Evolutionary conservation across 1,140 invertebrate species (phyloP), one percentile per base, ranked within the genome.

Genomic region (Diorhabda carinulata): DNA sequence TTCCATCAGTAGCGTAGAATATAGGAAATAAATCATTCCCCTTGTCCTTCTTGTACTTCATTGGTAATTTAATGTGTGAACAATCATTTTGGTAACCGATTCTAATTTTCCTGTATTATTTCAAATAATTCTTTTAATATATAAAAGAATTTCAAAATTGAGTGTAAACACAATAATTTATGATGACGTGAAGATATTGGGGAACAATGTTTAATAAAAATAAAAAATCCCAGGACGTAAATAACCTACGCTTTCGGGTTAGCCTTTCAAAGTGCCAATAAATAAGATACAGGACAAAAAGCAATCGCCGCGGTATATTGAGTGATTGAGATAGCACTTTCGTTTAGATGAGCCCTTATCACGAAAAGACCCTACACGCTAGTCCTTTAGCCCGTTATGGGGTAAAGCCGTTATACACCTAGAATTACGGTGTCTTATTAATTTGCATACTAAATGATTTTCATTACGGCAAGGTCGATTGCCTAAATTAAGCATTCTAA

Each of bases 321-420:
- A 52, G 47, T 52, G 47, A 52, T 52, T 52, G 47, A 52, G 47
- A 52, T 52, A 52, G 47, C 47, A 52, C 47, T 52, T 52, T 52
- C 2, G 47, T 52, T 52, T n/a, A 4, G 47, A 52, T 52, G 47
- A 52, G 47, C 47, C 6, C 47, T 52, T 52, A 52, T 52, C 47
- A 52, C 47, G 47, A 52, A 52, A 3, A 52, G 47, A 52, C 47
- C 47, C 47, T 52, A 52, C 47, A 52, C 47, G 47, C n/a, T 52
- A 8, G 47, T 52, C 47, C 47, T 52, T 52, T 52, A n/a, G 25
- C 25, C 47, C 2, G 47, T 52, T 52, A 52, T n/a, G 47, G 4
- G 47, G 47, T 52, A 52, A 52, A 52, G n/a, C 47, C n/a, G 6
- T 52, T 52, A 4, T 52, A 52, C n/a, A 52, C 47, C 47, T 52